Percentiles rank a stretch among this genome's conserved stretches.
phyloP scores from a whole-genome alignment of 1,140 invertebrate species.

The Andricus grossulariae region DNA sequence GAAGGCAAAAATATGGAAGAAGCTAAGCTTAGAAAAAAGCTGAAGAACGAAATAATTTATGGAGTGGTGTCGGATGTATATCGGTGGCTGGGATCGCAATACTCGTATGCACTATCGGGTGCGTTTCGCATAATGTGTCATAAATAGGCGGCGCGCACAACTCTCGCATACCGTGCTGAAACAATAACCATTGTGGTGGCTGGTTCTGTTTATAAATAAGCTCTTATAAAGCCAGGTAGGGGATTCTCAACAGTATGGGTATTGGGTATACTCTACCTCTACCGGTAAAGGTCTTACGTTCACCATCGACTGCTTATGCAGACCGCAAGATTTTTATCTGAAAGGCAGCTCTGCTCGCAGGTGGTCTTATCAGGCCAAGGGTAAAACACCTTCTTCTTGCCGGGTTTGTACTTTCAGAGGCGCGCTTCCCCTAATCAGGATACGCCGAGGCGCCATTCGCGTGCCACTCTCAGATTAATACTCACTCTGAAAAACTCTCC shows the following conservation, averaged over 20 bases:
- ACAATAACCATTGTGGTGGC: slow-evolving; percentile 76
- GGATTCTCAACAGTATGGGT: slow-evolving; percentile 44
- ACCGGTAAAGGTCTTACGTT: slow-evolving; percentile 39
- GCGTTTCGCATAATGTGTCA: slow-evolving; percentile 76
- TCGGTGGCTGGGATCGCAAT: slow-evolving; percentile 72
- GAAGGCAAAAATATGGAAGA: background rate
- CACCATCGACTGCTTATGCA: background rate
- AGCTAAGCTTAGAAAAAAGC: slow-evolving; percentile 36
- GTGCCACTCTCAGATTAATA: background rate
- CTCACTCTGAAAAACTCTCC: background rate
- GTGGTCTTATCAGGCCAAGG: slow-evolving; percentile 64
- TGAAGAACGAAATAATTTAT: slow-evolving; percentile 62
- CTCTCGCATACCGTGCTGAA: slow-evolving; percentile 67
- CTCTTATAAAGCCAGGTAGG: slow-evolving; percentile 57
- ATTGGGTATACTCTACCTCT: slow-evolving; percentile 38
- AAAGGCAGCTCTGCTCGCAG: slow-evolving; percentile 48
- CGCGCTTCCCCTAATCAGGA: background rate
- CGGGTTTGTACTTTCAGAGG: slow-evolving; percentile 25
- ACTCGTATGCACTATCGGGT: slow-evolving; percentile 66
- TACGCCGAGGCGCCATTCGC: slow-evolving; percentile 23
- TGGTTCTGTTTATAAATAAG: slow-evolving; percentile 72
- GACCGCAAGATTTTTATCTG: slow-evolving; percentile 67
- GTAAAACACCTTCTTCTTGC: slow-evolving; percentile 51
- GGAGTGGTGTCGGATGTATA: slow-evolving; percentile 60
- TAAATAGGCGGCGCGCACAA: slow-evolving; percentile 72